Conservation (phyloP, 2,797 vertebrate genomes). For the Florisuga fusca region DNA sequence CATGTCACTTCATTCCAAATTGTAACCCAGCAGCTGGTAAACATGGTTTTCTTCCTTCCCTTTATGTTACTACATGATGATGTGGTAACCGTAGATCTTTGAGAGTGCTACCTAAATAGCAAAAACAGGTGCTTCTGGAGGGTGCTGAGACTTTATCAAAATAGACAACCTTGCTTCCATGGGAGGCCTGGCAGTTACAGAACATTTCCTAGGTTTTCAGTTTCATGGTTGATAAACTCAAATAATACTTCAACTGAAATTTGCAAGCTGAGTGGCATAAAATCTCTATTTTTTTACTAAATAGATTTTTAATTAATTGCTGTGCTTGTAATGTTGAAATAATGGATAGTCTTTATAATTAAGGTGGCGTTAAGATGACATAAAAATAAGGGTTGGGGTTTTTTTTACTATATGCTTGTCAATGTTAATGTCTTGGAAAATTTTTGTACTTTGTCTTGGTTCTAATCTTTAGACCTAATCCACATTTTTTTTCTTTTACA, state of each 20-base stretch:
- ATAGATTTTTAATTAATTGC: not conserved
- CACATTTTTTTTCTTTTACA: not conserved
- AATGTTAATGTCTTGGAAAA: not conserved
- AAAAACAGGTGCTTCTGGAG: not conserved
- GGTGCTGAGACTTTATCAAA: not conserved
- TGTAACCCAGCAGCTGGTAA: not conserved
- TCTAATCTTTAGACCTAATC: not conserved
- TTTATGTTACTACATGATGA: not conserved
- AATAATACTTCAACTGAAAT: not conserved
- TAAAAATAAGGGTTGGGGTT: not conserved
- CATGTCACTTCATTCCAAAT: not conserved
- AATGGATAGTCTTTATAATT: rapidly evolving
- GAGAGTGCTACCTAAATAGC: not conserved
- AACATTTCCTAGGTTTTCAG: not conserved
- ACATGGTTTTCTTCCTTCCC: not conserved
- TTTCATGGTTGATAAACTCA: not conserved
- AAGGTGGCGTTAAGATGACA: not conserved
- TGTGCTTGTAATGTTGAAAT: not conserved
- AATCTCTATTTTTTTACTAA: not conserved
- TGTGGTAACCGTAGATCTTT: not conserved
- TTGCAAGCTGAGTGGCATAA: not conserved
- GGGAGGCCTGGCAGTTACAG: not conserved
- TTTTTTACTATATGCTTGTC: not conserved
- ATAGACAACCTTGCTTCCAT: not conserved
- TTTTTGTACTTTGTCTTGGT: not conserved